Evolutionary conservation across 2,113 vertebrate species (phyloP), one percentile per base, ranked within the genome.

Genomic region (Sula dactylatra): DNA sequence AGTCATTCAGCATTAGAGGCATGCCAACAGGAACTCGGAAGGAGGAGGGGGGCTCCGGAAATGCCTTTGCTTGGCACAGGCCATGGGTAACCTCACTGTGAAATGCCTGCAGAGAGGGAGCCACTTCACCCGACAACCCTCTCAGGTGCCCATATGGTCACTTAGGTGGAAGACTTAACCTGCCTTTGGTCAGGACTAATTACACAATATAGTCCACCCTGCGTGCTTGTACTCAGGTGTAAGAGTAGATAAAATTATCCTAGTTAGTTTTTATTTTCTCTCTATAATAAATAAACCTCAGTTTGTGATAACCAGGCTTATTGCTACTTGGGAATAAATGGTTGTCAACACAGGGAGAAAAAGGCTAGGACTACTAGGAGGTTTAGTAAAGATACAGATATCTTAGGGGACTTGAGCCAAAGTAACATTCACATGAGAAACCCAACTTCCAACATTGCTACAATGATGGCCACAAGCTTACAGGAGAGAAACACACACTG

Each of bases 331-430:
- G 24, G 26, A 90, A 71, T 52, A 62, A 89, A 81, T 73, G 32
- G 16, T 22, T 47, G 31, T 29, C n/a, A 20, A 45, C 10, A 73
- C 2, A 36, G 24, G 32, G 11, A 38, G 8, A 72, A 71, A 72
- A 83, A 26, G 73, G 24, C 9, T 31, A 71, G 18, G 34, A 55
- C 5, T 44, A 66, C 31, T 82, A 44, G 4, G 11, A 29, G 6
- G 2, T 70, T 88, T 69, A 45, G 34, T 64, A 70, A 72, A 50
- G 45, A 49, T 27, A 69, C 1, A 66, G 36, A 0, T 40, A 66
- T 5, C 34, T 72, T 17, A 15, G 3, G 17, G 0, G 0, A 25
- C n/a, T 61, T 55, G 29, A 86, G n/a, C 8, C 7, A 9, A 67
- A 85, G 8, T 25, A 66, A 36, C 8, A 25, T 15, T 70, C 27